Conservation (phyloP, 2,797 vertebrate genomes). For the Coregonus suidteri region DNA sequence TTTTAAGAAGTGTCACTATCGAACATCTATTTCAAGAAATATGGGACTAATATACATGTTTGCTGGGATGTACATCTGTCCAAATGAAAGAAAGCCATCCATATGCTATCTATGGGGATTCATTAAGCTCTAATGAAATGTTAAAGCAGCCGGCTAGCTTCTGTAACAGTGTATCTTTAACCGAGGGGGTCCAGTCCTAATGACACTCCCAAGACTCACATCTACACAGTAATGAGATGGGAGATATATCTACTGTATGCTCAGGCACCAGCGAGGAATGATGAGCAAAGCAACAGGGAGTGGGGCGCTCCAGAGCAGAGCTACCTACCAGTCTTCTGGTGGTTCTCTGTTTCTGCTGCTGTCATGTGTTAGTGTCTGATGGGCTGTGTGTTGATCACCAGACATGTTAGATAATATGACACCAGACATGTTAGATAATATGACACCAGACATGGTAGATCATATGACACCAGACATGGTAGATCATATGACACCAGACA, state of each 20-base stretch:
- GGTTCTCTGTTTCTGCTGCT: neutral
- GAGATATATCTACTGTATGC: constrained; percentile 67
- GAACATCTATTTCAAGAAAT: too few species aligned
- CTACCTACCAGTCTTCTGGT: constrained; percentile 28
- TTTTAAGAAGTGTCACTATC: too few species aligned
- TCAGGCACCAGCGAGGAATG: constrained; percentile 50
- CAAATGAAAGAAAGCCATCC: too few species aligned
- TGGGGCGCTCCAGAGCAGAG: constrained; percentile 44
- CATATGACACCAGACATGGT: too few species aligned
- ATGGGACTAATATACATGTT: too few species aligned
- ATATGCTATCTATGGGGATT: too few species aligned
- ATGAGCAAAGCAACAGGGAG: constrained; percentile 55
- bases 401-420: too few species aligned
- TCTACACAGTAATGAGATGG: constrained; percentile 69
- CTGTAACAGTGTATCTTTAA: constrained; percentile 62
- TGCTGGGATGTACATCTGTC: too few species aligned
- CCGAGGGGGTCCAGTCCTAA: constrained; percentile 61
- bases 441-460: too few species aligned
- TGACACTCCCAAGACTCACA: constrained; percentile 67
- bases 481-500: too few species aligned
- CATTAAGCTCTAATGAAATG: constrained; percentile 33
- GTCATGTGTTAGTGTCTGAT: neutral
- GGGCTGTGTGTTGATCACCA: neutral
- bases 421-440: too few species aligned
- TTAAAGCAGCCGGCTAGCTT: constrained; percentile 45